Evolutionary conservation across 2,888 invertebrate genomes (phyloP).

Genomic region (Tetragonisca angustula): DNA sequence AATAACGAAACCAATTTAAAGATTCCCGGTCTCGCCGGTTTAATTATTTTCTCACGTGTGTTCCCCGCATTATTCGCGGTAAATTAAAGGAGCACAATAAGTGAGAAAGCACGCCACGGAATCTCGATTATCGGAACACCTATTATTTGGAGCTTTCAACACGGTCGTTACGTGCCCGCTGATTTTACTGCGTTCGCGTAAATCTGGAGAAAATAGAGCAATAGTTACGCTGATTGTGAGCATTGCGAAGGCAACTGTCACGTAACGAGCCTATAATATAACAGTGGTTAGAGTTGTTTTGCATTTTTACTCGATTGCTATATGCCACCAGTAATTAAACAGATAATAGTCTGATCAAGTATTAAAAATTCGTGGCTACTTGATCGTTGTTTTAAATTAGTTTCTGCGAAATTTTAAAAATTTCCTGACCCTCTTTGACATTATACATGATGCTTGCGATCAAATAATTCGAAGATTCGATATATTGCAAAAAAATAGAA

Average conservation of each 20-base stretch:
- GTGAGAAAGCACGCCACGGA: conserved; percentile 17
- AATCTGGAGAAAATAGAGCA: not conserved
- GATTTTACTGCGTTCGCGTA: conserved; percentile 22
- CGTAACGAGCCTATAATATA: not conserved
- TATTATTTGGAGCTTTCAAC: conserved; percentile 22
- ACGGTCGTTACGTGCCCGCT: conserved; percentile 1
- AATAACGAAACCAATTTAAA: conserved; percentile 41
- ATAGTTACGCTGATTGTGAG: not conserved
- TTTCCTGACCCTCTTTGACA: not conserved
- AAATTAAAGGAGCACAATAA: conserved; percentile 35
- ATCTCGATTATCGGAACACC: conserved; percentile 37
- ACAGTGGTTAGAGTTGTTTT: not conserved
- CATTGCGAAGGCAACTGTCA: conserved; percentile 9
- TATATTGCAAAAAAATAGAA: not conserved
- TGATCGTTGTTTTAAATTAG: not conserved
- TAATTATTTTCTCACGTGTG: conserved; percentile 42
- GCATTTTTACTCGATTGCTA: not conserved
- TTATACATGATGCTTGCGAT: not conserved
- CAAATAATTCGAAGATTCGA: not conserved
- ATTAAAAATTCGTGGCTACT: not conserved
- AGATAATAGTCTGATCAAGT: not conserved
- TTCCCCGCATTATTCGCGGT: conserved; percentile 22
- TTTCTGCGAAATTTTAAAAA: not conserved
- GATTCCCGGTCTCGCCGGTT: conserved; percentile 11
- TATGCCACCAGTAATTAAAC: not conserved